phyloP scores from a whole-genome alignment of 2,797 vertebrate species.

The Cebuella pygmaea region DNA sequence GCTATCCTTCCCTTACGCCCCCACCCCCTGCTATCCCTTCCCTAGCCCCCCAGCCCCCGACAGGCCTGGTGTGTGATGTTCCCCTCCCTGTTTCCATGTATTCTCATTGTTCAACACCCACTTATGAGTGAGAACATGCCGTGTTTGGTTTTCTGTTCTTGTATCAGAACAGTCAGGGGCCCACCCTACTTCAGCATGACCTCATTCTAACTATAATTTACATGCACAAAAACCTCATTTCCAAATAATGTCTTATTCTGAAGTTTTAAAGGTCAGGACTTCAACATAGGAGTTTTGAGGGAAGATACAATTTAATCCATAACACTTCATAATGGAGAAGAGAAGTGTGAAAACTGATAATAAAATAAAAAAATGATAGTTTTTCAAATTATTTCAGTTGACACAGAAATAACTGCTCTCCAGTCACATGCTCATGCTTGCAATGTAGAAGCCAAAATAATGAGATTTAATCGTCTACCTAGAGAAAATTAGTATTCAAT shows the following conservation, averaged over 20 bases:
- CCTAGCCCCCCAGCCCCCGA: too few relatives aligned
- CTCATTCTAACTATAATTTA: neutral
- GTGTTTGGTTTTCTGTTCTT: too few relatives aligned
- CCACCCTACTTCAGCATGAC: neutral
- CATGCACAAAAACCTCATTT: neutral
- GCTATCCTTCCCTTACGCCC: too few relatives aligned
- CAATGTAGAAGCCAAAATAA: neutral
- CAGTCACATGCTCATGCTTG: neutral
- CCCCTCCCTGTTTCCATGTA: too few relatives aligned
- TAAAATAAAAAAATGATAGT: conserved; percentile 24
- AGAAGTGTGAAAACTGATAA: conserved; percentile 54
- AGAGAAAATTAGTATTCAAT: neutral
- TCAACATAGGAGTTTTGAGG: neutral
- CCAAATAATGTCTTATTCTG: neutral
- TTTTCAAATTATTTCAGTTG: neutral
- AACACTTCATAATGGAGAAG: conserved; percentile 59
- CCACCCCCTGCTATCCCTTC: too few relatives aligned
- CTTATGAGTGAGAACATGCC: too few relatives aligned
- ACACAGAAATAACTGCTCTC: neutral
- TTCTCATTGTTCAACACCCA: too few relatives aligned
- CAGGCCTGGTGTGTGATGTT: too few relatives aligned
- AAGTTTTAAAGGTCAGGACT: neutral
- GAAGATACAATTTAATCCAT: neutral
- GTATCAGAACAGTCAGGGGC: neutral
- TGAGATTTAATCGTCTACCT: neutral